These are phyloP conservation scores for Hippocampus kuda DNA, from an alignment of 2,797 vertebrate species.

Conservation along the genomic window DNA sequence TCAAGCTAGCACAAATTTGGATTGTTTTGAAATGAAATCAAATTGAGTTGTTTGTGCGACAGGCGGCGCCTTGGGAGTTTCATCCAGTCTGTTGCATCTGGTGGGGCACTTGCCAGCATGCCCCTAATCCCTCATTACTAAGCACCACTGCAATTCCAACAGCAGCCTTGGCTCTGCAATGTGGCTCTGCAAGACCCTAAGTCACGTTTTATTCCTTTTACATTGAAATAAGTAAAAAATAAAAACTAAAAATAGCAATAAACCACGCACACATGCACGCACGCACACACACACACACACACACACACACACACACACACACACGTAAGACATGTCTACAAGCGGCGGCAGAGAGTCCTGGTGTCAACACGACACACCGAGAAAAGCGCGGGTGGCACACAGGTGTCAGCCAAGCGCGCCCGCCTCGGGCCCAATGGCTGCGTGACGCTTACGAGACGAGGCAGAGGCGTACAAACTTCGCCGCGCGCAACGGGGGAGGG, in stretches of 20 bases:
- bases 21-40: not conserved
- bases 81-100: not conserved
- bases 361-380: slow-evolving; percentile 49
- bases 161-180: not conserved
- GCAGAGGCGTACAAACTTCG: slow-evolving; percentile 46
- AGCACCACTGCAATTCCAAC: not conserved
- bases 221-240: not conserved
- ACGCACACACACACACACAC: not conserved
- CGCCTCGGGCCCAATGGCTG: slow-evolving; percentile 49
- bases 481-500: slow-evolving; percentile 39
- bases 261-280: not conserved
- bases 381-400: slow-evolving; percentile 45
- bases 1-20: too few species aligned
- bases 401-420: slow-evolving; percentile 53
- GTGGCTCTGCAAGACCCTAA: not conserved
- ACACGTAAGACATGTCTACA: slow-evolving; percentile 38
- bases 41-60: not conserved
- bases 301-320: not conserved
- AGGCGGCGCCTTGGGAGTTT: too few species aligned
- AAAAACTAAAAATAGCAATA: not conserved
- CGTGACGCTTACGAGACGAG: slow-evolving; percentile 55
- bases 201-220: not conserved
- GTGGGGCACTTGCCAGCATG: not conserved
- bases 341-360: slow-evolving; percentile 37
- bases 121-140: not conserved